Base-by-base conservation (phyloP, 2,888 invertebrate species). In the Sicus ferrugineus region DNA sequence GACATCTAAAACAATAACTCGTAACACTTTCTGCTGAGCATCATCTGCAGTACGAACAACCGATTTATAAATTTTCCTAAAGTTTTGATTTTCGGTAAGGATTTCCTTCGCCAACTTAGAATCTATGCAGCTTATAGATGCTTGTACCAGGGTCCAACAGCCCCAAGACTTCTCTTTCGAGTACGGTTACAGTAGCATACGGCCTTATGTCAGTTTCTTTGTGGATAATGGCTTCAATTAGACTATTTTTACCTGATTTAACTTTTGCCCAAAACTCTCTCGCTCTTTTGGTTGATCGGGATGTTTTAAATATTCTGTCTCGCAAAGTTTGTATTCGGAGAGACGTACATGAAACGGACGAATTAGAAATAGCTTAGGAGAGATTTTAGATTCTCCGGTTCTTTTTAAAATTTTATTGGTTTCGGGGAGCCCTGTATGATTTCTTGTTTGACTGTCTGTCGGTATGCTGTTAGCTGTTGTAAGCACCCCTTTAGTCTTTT, bases 321-420 rank as follows among this genome's bases (percentile, higher is more conserved):
- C 64, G 64, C 14, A 26, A 19, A 42, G n/a, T 50, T 64, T n/a
- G 26, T 64, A 64, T 30, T 50, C 31, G 7, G 14, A 2, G 14
- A 48, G n/a, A 14, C 62, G 34, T 23, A 23, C n/a, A 46, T 62
- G 62, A 0, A 62, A 50, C 11, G 64, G 64, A 21, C 28, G 6
- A 26, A 64, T 64, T 26, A 16, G 48, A n/a, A 21, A 48, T 48
- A 64, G 42, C n/a, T 64, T 64, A 19, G 48, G 46, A 46, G 2
- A 9, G n/a, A 9, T 38, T 38, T 50, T 5, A 21, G 64, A 19
- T 50, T 7, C n/a, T 50, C 28, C 42, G 21, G 50, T 11, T 64
- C 42, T 50, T 48, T 64, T 28, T 42, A 48, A 50, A 64, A 42
- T 11, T 14, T 64, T 64, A 50, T 50, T 28, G 50, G 19, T 64